Evolutionary conservation across 1,140 invertebrate species (phyloP), one percentile per base, ranked within the genome.

Genomic region (Eupeodes corollae): DNA sequence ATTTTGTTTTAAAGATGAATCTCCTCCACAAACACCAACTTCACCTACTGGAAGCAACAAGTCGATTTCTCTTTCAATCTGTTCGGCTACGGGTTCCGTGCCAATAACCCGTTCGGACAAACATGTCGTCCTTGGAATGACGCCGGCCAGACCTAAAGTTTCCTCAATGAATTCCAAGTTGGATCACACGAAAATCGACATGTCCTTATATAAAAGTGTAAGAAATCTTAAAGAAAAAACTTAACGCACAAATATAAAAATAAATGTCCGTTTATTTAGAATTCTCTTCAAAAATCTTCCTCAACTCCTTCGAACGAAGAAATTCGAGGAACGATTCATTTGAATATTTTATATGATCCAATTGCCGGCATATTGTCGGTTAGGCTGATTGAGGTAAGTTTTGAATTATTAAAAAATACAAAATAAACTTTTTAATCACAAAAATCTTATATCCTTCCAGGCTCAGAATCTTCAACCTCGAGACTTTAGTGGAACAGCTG

Each of bases 391-490:
- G 72, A 74, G 66, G 72, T 74, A 53, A 31, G 26, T 46, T 46
- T 41, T 12, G 41, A 26, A 38, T 19, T 38, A 46, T 33, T 21
- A 15, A 11, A 26, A 40, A 37, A 15, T 18, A 43, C 18, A 18
- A 34, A 31, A 11, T 44, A 32, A 21, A 40, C 33, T 11, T 46
- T 33, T 40, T 43, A 30, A 46, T 33, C 3, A n/a, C 40, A 26
- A 21, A 14, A 0, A 13, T 31, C 13, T 50, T 37, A 9, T 44
- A 37, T 41, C n/a, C n/a, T 40, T 18, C 42, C 35, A 76, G 74
- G 77, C 76, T n/a, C 71, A 72, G n/a, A 73, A 77, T 54, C 57
- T 79, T 34, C 73, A 74, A 52, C 71, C 75, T 0, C 58, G 74
- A 32, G 75, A 78, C 47, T 71, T 77, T 14, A 78, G 73, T 50